These are phyloP conservation scores for Lacanobia oleracea DNA, from an alignment of 2,888 invertebrate species.

Conservation along the genomic window DNA sequence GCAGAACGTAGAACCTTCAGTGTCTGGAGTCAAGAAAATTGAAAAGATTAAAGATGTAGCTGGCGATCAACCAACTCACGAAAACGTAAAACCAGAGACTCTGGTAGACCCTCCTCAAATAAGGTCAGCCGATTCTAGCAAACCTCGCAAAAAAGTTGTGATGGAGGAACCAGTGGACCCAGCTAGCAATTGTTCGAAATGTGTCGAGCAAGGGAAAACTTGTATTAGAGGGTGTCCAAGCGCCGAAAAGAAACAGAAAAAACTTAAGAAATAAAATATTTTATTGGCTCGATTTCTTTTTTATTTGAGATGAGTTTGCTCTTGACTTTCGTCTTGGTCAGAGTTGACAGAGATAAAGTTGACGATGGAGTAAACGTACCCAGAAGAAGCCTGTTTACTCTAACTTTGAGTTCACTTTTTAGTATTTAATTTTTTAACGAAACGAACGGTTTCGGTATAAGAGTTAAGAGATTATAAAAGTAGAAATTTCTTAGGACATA, in stretches of 20 bases:
- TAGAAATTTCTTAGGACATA: too few relatives aligned
- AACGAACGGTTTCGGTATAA: too few relatives aligned
- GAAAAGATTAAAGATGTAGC: background rate
- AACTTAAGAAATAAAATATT: slow-evolving; percentile 21
- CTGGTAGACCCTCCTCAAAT: background rate
- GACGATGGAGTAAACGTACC: too few relatives aligned
- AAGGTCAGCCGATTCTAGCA: background rate
- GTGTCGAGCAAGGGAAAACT: slow-evolving; percentile 70
- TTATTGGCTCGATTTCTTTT: background rate
- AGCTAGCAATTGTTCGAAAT: slow-evolving; percentile 70
- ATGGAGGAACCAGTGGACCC: slow-evolving; percentile 12
- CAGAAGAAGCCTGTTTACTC: too few relatives aligned
- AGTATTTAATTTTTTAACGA: too few relatives aligned
- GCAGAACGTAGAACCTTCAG: background rate
- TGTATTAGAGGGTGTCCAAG: slow-evolving; percentile 76
- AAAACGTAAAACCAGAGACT: background rate
- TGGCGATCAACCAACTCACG: background rate
- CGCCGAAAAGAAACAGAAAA: slow-evolving; percentile 50
- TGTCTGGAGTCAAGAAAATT: background rate
- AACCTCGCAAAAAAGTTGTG: background rate
- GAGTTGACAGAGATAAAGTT: too few relatives aligned
- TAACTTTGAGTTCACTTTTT: too few relatives aligned
- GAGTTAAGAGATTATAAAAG: too few relatives aligned
- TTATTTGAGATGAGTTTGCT: too few relatives aligned
- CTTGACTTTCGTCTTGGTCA: too few relatives aligned